Percentiles rank a stretch among this genome's conserved stretches.
Evolutionary conservation across 2,113 vertebrate genomes (phyloP).

Genomic region (Phycodurus eques): DNA sequence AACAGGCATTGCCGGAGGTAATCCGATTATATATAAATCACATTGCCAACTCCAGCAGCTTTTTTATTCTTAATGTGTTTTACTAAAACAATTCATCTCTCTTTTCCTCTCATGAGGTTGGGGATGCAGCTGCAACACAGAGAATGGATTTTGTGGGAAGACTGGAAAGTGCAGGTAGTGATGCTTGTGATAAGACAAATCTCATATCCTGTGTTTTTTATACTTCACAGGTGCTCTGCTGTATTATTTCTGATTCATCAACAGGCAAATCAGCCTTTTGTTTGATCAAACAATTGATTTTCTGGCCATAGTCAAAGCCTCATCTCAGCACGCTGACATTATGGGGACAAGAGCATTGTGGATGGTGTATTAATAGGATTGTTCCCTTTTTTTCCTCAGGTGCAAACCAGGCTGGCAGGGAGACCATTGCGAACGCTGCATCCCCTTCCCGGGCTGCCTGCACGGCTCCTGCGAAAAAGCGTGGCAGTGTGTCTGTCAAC

Average conservation of each 20-base stretch:
- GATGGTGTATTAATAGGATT: constrained; percentile 36
- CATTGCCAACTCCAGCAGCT: neutral
- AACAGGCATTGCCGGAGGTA: constrained; percentile 73
- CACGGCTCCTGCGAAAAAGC: constrained; percentile 84
- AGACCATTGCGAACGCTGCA: constrained; percentile 81
- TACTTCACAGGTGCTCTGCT: neutral
- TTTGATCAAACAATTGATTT: constrained; percentile 22
- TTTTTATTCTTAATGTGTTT: constrained; percentile 26
- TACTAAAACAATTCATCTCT: constrained; percentile 11
- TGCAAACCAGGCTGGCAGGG: constrained; percentile 92
- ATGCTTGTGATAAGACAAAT: constrained; percentile 1
- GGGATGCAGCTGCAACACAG: constrained; percentile 80
- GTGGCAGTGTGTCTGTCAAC: constrained; percentile 89
- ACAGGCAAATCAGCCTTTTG: constrained; percentile 30
- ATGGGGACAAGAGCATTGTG: constrained; percentile 6
- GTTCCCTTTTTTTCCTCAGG: constrained; percentile 63
- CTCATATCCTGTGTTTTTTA: constrained; percentile 1
- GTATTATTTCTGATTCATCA: neutral
- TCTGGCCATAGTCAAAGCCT: neutral
- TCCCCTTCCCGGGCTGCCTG: constrained; percentile 83
- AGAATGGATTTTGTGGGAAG: constrained; percentile 85
- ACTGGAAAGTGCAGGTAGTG: constrained; percentile 87
- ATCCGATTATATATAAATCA: constrained; percentile 28
- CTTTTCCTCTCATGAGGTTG: constrained; percentile 64
- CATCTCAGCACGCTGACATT: neutral